Evolutionary conservation across 2,888 invertebrate genomes (phyloP).

Genomic region (Synergus gifuensis): DNA sequence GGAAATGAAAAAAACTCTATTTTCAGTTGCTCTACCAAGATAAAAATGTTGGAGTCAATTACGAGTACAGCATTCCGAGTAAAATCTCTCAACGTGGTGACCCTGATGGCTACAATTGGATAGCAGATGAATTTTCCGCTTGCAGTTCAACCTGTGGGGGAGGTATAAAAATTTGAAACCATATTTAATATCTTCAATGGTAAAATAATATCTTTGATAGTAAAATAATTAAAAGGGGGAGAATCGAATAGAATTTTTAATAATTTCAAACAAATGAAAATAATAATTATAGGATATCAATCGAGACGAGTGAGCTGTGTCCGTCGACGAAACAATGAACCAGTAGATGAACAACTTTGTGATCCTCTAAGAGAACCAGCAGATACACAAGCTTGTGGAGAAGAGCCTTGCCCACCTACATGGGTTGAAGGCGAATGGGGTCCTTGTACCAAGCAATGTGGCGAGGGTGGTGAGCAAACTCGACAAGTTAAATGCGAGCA

Average conservation of each 20-base stretch:
- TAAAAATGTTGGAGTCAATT: conserved; percentile 89
- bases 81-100: conserved; percentile 83
- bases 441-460: conserved; percentile 90
- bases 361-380: conserved; percentile 87
- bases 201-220: too few species aligned
- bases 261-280: background rate
- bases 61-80: conserved; percentile 93
- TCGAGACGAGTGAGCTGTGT: conserved; percentile 89
- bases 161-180: conserved; percentile 80
- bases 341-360: conserved; percentile 88
- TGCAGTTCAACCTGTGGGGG: conserved; percentile 95
- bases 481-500: conserved; percentile 90
- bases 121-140: conserved; percentile 85
- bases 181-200: conserved; percentile 10
- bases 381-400: conserved; percentile 85
- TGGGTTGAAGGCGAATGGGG: conserved; percentile 91
- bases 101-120: conserved; percentile 91
- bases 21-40: conserved; percentile 89
- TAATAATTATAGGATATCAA: conserved; percentile 82
- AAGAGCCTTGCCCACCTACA: conserved; percentile 87
- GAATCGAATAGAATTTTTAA: too few species aligned
- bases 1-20: conserved; percentile 44
- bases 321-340: conserved; percentile 84
- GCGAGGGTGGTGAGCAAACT: conserved; percentile 85
- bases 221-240: too few species aligned